Evolutionary conservation across 2,888 invertebrate genomes (phyloP).

Genomic region (Conomelus anceps): DNA sequence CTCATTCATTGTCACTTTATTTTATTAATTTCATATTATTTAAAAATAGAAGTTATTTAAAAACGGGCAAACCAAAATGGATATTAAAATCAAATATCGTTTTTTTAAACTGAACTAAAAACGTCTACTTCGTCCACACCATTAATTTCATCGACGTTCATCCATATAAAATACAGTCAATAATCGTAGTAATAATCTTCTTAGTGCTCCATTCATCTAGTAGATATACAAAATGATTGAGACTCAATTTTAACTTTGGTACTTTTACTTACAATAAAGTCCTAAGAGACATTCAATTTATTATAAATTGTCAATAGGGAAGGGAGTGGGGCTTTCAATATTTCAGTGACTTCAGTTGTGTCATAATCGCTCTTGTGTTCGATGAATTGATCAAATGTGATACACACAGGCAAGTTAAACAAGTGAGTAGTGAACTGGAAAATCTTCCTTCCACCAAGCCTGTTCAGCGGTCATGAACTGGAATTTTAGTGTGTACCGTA

Average conservation of each 20-base stretch:
- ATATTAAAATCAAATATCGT: too few species aligned
- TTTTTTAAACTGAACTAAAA: not conserved
- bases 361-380: not conserved
- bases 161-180: not conserved
- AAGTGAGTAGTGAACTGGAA: not conserved
- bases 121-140: not conserved
- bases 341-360: not conserved
- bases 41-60: too few species aligned
- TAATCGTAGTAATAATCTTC: not conserved
- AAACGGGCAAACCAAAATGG: too few species aligned
- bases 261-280: not conserved
- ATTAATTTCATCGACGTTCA: not conserved
- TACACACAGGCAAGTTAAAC: not conserved
- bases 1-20: too few species aligned
- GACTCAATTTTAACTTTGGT: not conserved
- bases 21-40: too few species aligned
- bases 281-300: not conserved
- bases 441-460: not conserved
- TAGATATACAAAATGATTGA: not conserved
- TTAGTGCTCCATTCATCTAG: not conserved
- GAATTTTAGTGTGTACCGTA: not conserved
- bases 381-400: not conserved
- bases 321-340: not conserved
- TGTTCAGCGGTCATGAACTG: not conserved
- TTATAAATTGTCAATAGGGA: not conserved